A percentile compares a stretch with the other conserved stretches of the same genome.
phyloP scores from a whole-genome alignment of 2,113 vertebrate genomes.

The Pyrgilauda ruficollis region DNA sequence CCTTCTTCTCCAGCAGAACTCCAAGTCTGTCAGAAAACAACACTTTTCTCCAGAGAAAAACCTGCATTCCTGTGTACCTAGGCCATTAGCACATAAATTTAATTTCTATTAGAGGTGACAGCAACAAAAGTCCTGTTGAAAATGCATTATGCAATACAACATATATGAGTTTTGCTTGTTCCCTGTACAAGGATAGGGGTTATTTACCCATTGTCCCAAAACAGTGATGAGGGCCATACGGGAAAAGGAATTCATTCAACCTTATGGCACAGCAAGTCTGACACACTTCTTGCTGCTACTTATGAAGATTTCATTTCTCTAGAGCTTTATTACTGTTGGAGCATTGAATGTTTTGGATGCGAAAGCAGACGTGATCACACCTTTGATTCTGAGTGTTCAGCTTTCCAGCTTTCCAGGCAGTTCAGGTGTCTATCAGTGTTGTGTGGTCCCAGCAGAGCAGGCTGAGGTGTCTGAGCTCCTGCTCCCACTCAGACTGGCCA shows the following conservation, averaged over 20 bases:
- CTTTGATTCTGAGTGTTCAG: background rate
- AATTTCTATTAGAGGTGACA: slow-evolving; percentile 12
- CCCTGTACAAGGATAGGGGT: background rate
- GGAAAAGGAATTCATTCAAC: background rate
- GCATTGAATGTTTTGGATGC: background rate
- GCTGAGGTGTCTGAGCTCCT: background rate
- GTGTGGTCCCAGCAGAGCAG: background rate
- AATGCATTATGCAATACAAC: background rate
- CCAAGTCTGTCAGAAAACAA: background rate
- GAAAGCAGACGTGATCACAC: background rate
- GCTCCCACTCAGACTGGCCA: background rate
- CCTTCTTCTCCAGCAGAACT: background rate
- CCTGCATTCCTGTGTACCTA: background rate
- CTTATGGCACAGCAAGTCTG: background rate
- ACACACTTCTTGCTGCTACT: background rate
- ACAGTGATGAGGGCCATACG: background rate
- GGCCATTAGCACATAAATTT: background rate
- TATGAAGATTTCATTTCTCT: background rate
- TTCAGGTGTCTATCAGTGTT: background rate
- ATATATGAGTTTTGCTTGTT: background rate
- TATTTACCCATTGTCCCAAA: background rate
- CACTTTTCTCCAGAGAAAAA: background rate
- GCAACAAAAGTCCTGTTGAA: slow-evolving; percentile 32
- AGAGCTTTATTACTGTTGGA: background rate
- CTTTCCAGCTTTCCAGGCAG: background rate